These are phyloP conservation scores for Neodiprion lecontei DNA, from an alignment of 1,140 invertebrate genomes.

Conservation along the genomic window DNA sequence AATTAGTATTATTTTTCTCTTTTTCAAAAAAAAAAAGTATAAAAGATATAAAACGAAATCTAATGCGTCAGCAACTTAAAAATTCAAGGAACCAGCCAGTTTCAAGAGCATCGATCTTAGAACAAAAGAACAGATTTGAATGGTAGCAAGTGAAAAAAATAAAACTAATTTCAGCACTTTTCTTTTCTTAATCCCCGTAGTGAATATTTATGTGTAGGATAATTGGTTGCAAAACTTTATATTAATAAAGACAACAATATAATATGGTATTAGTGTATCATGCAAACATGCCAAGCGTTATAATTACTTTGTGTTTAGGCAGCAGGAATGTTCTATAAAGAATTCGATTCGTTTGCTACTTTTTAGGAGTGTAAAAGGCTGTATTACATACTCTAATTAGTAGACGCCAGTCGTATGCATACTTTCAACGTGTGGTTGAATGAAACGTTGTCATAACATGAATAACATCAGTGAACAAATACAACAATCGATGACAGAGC, in stretches of 20 bases:
- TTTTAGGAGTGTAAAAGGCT: no score
- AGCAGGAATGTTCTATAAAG: not conserved
- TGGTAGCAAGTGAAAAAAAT: constrained; percentile 21
- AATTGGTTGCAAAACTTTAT: no score
- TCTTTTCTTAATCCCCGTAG: constrained; percentile 37
- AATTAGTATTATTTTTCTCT: no score
- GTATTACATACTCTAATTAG: no score
- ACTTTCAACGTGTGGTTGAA: no score
- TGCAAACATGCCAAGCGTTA: constrained; percentile 51
- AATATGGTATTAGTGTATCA: constrained; percentile 25
- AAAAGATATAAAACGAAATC: not conserved
- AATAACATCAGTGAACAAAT: no score
- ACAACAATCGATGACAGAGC: no score
- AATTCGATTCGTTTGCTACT: not conserved
- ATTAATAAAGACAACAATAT: not conserved
- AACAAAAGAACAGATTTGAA: not conserved
- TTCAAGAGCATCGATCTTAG: constrained; percentile 6
- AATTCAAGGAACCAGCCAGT: constrained; percentile 11
- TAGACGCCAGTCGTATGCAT: no score
- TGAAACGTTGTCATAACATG: no score
- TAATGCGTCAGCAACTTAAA: not conserved
- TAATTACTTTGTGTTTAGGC: not conserved
- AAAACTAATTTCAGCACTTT: constrained; percentile 16
- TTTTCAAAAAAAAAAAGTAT: no score
- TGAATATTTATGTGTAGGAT: constrained; percentile 31